phyloP scores from a whole-genome alignment of 2,888 invertebrate species.

The Drosophila diplacantha region DNA sequence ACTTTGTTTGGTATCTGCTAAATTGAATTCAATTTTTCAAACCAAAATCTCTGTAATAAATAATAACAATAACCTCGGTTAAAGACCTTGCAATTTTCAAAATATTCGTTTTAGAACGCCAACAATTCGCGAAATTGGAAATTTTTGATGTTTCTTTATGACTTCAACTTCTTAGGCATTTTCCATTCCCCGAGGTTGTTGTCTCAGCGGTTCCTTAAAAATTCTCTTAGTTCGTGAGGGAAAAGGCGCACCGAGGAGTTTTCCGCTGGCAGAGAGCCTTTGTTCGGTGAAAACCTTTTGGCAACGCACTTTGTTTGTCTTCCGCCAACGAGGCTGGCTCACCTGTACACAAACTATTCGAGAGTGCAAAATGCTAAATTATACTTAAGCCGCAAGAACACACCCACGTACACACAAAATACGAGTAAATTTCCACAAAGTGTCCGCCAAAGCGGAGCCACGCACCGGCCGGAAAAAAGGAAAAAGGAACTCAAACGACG shows the following conservation, averaged over 20 bases:
- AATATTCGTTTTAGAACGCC: neutral
- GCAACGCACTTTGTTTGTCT: conserved; percentile 61
- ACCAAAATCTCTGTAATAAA: neutral
- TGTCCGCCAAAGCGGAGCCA: conserved; percentile 45
- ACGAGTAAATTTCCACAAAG: conserved; percentile 53
- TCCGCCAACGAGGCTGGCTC: conserved; percentile 17
- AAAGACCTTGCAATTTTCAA: neutral
- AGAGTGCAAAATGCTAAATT: conserved; percentile 64
- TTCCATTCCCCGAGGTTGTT: conserved; percentile 21
- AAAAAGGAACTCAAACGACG: conserved; percentile 41
- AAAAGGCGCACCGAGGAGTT: conserved; percentile 6
- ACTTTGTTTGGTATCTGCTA: neutral
- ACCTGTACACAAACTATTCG: conserved; percentile 24
- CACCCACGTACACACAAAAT: conserved; percentile 39
- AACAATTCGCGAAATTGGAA: conserved; percentile 3
- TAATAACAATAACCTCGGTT: neutral
- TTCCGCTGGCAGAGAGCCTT: conserved; percentile 31
- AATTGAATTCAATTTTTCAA: neutral
- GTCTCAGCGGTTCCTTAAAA: conserved; percentile 24
- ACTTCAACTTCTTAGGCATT: conserved; percentile 1
- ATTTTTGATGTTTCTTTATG: conserved; percentile 1
- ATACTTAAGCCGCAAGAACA: conserved; percentile 49
- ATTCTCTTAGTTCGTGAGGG: conserved; percentile 21
- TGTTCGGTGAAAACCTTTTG: conserved; percentile 47
- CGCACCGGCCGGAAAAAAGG: conserved; percentile 37